Evolutionary conservation across 2,113 vertebrate genomes (phyloP).

Genomic region (Syngnathus typhle): DNA sequence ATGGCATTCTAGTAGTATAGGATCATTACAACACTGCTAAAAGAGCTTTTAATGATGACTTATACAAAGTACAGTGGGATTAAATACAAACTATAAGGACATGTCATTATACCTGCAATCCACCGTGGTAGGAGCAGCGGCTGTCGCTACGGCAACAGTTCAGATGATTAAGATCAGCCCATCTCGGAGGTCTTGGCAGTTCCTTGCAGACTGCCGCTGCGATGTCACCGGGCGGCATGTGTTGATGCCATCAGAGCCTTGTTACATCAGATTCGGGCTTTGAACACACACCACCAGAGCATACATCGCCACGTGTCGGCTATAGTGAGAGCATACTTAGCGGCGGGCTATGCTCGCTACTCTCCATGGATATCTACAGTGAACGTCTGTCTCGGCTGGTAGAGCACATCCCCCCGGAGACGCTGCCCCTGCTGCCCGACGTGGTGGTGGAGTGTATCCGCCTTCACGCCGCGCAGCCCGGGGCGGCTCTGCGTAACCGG

Average conservation of each 20-base stretch:
- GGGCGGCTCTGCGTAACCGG: not conserved
- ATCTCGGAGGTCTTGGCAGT: not conserved
- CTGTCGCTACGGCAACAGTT: not conserved
- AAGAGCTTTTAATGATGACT: not conserved
- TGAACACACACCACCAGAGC: not conserved
- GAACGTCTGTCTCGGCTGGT: conserved; percentile 4
- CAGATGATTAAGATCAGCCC: not conserved
- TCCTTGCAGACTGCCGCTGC: not conserved
- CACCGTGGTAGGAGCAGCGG: not conserved
- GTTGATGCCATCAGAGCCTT: conserved; percentile 9
- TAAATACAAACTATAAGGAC: not conserved
- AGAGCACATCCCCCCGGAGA: conserved; percentile 1
- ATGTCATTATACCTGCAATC: not conserved
- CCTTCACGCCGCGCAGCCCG: not conserved
- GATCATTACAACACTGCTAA: not conserved
- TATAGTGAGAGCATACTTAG: not conserved
- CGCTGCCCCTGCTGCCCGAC: conserved; percentile 1
- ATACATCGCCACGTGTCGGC: conserved; percentile 2
- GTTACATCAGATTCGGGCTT: not conserved
- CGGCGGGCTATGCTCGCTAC: not conserved
- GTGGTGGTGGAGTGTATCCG: conserved; percentile 9
- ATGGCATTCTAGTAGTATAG: not conserved
- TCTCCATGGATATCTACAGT: conserved; percentile 2
- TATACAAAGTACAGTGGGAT: not conserved
- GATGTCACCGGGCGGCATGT: not conserved